Percentiles rank a stretch among this genome's conserved stretches.
Conservation (phyloP, 2,888 invertebrate genomes). For the Diloba caeruleocephala region DNA sequence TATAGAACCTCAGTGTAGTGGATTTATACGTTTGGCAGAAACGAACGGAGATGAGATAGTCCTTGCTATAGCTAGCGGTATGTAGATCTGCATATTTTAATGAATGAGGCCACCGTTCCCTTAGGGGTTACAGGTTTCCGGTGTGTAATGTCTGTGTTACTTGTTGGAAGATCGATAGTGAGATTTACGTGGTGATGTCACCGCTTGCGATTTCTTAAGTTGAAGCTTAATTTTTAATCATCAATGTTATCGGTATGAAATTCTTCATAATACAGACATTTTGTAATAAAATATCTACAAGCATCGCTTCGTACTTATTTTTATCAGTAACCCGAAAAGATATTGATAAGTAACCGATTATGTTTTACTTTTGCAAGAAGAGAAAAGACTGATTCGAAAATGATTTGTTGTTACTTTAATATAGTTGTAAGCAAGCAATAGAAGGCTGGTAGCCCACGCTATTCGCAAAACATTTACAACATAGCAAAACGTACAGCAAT, state of each 20-base stretch:
- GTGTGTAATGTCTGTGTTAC: conserved; percentile 56
- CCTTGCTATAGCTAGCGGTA: conserved; percentile 69
- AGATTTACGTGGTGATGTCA: conserved; percentile 73
- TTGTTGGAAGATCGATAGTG: conserved; percentile 72
- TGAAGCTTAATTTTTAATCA: conserved; percentile 7
- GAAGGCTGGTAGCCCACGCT: neutral
- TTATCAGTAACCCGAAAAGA: conserved; percentile 29
- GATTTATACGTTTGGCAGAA: conserved; percentile 67
- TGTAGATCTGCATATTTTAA: conserved; percentile 53
- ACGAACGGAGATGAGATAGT: conserved; percentile 80
- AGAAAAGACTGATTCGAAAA: neutral
- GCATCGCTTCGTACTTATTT: conserved; percentile 18
- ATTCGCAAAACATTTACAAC: neutral
- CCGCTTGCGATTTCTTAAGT: conserved; percentile 52
- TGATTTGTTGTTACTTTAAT: neutral
- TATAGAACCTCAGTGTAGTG: conserved; percentile 68
- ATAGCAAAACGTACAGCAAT: neutral
- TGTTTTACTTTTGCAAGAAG: conserved; percentile 1
- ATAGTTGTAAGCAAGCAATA: neutral
- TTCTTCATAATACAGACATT: conserved; percentile 5
- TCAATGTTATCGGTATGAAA: too few species aligned
- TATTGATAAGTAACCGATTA: conserved; percentile 13
- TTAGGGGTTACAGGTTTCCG: conserved; percentile 58
- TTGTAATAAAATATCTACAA: conserved; percentile 12
- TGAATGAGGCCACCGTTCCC: conserved; percentile 36